Base-by-base conservation (phyloP, 2,888 invertebrate species). In the Petrophora chlorosata region DNA sequence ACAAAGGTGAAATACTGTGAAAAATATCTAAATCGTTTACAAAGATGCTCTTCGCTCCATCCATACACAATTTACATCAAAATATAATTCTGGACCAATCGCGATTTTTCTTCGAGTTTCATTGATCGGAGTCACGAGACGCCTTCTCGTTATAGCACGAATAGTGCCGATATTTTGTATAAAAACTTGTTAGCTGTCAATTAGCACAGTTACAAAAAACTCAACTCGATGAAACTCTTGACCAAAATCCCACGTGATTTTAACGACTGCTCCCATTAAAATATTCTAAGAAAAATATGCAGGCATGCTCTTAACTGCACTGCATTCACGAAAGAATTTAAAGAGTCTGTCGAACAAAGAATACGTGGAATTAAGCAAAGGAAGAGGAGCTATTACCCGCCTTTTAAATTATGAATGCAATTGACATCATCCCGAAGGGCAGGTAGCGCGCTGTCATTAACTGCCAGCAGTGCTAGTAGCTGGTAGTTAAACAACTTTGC, bases 401-500 rank as follows among this genome's bases (percentile, higher is more conserved):
- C 55, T 65, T 44, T 57, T 60, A 59, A 65, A 73, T 73, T 70
- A 74, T 67, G 72, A 63, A 74, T 69, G 68, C 68, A 67, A 62
- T 65, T 47, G 57, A 63, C 59, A 69, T 65, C 61, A 65, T 63
- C 66, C 59, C 58, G 60, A 60, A 55, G 61, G 61, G 61, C 61
- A 55, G 43, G 66, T 60, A 65, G 67, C 62, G 48, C 61, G 56
- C 51, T 50, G 63, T 56, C 53, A 62, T 59, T 51, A 56, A 40
- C 14, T 42, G 26, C 33, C 59, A n/a, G n/a, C n/a, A 17, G 3
- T 8, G 5, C 26, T 41, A 46, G 52, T 38, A n/a, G n/a, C 53
- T 56, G 56, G 61, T 63, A 59, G 55, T 71, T 67, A 56, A 68
- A 73, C 78, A 68, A 67, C 72, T 70, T 76, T 65, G 74, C 71